Evolutionary conservation across 2,113 vertebrate species (phyloP).

Genomic region (Cottus gobio): DNA sequence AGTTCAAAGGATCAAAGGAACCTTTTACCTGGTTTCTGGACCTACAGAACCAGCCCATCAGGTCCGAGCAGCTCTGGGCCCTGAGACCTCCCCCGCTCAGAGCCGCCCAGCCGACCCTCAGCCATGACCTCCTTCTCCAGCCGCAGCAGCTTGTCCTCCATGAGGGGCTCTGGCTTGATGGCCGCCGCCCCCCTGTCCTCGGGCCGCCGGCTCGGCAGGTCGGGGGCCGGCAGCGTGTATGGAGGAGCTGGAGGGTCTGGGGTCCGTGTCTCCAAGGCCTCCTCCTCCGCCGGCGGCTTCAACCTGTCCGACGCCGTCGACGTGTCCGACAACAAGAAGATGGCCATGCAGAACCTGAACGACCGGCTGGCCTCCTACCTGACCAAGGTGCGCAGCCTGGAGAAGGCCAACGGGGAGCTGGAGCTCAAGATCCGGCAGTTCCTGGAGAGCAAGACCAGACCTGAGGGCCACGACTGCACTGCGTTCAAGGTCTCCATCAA

Average conservation of each 20-base stretch:
- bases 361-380: conserved; percentile 82
- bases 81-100: too few species aligned
- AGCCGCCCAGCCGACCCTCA: conserved; percentile 6
- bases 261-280: conserved; percentile 52
- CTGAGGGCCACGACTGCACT: conserved; percentile 40
- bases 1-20: too few species aligned
- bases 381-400: conserved; percentile 79
- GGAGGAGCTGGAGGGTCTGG: conserved; percentile 65
- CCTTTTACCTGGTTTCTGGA: too few species aligned
- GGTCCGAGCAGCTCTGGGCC: too few species aligned
- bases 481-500: conserved; percentile 49
- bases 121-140: conserved; percentile 40
- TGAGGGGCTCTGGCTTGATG: neutral
- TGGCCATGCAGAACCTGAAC: conserved; percentile 84
- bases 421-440: conserved; percentile 81
- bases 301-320: conserved; percentile 37
- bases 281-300: conserved; percentile 46
- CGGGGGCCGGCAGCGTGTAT: conserved; percentile 65
- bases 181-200: neutral
- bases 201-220: conserved; percentile 41
- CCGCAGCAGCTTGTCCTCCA: conserved; percentile 24
- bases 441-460: conserved; percentile 68
- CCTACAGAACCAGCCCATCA: too few species aligned
- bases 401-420: conserved; percentile 77
- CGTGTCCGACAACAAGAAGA: conserved; percentile 73